phyloP scores from a whole-genome alignment of 2,797 vertebrate species.

The Meriones psammophilus region DNA sequence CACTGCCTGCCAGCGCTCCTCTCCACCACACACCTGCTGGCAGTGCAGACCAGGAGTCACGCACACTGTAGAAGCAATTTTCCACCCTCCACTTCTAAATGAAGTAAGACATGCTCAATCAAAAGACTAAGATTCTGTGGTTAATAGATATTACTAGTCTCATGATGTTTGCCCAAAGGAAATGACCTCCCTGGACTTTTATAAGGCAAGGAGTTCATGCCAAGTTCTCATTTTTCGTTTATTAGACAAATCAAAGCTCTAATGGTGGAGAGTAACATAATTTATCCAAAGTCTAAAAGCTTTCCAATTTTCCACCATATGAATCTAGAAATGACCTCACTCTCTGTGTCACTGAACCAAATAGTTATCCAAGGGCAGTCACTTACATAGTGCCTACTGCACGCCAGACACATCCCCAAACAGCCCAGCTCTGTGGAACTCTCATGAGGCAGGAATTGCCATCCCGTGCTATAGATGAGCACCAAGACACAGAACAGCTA shows the following conservation, averaged over 20 bases:
- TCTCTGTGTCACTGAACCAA: background rate
- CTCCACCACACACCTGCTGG: background rate
- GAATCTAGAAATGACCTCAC: constrained; percentile 51
- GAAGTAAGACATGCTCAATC: constrained; percentile 37
- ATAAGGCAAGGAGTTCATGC: background rate
- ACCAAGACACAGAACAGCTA: background rate
- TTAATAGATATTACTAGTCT: background rate
- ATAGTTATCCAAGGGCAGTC: background rate
- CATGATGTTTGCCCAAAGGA: constrained; percentile 62
- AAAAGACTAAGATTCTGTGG: constrained; percentile 22
- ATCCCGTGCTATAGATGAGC: background rate
- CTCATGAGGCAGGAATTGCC: background rate
- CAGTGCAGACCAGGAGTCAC: constrained; percentile 5
- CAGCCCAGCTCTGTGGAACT: background rate
- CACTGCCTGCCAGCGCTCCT: background rate
- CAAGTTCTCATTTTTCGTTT: constrained; percentile 58
- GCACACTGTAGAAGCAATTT: constrained; percentile 14
- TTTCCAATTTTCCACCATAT: constrained; percentile 42
- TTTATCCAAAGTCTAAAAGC: constrained; percentile 45
- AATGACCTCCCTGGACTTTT: constrained; percentile 41
- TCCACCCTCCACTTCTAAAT: constrained; percentile 34
- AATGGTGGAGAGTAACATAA: background rate
- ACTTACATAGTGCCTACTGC: background rate
- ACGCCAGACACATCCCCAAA: background rate
- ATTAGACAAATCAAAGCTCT: background rate